These are phyloP conservation scores for Crypturellus tataupa DNA, from an alignment of 2,797 vertebrate species.

Conservation along the genomic window DNA sequence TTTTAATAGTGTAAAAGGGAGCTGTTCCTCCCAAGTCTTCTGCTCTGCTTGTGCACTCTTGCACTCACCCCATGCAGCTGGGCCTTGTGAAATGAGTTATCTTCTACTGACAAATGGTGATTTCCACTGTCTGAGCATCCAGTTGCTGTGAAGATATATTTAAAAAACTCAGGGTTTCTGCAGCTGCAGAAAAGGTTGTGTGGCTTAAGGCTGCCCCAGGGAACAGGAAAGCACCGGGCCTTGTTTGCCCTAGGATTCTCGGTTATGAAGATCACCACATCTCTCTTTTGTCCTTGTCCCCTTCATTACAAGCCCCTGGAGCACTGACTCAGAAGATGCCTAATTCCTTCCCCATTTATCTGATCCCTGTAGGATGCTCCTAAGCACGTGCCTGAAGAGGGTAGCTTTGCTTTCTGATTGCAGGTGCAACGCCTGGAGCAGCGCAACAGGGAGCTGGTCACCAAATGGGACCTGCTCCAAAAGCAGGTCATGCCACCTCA, in stretches of 20 bases:
- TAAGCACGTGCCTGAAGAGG: background rate
- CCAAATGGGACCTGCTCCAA: constrained; percentile 77
- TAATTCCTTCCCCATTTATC: background rate
- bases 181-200: background rate
- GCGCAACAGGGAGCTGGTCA: constrained; percentile 78
- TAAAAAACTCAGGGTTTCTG: background rate
- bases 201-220: background rate
- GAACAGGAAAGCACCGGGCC: background rate
- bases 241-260: background rate
- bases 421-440: constrained; percentile 79
- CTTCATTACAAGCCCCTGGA: background rate
- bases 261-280: background rate
- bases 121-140: background rate
- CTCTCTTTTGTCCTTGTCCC: background rate
- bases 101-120: background rate
- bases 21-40: background rate
- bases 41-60: no score
- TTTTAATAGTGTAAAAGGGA: background rate
- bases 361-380: background rate
- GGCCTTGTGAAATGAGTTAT: background rate
- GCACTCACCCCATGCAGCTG: background rate
- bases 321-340: background rate
- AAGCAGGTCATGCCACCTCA: constrained; percentile 48
- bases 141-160: background rate
- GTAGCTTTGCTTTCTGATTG: background rate